Evolutionary conservation across 2,113 vertebrate species (phyloP).

Genomic region (Protobothrops mucrosquamatus): DNA sequence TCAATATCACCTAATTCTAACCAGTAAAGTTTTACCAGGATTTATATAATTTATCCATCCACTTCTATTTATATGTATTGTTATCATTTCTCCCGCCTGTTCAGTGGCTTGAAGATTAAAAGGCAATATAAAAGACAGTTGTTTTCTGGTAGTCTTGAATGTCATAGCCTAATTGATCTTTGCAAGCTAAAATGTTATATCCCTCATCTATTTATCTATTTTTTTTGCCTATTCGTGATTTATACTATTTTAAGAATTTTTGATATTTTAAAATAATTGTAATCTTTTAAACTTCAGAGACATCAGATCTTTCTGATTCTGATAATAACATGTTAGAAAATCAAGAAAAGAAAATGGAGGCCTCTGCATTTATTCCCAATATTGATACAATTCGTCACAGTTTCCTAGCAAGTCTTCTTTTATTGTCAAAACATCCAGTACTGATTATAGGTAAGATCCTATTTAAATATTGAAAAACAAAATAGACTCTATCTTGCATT

Average conservation of each 20-base stretch:
- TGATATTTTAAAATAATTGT: not conserved
- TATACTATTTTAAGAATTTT: not conserved
- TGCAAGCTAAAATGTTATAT: not conserved
- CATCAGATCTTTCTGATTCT: constrained; percentile 3
- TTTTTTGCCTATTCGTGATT: not conserved
- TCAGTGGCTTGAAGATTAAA: not conserved
- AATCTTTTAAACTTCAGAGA: constrained; percentile 31
- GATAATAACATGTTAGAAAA: constrained; percentile 2
- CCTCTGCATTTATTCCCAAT: constrained; percentile 44
- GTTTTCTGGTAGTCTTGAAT: not conserved
- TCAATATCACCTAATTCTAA: not conserved
- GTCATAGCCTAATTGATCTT: not conserved
- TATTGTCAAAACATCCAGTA: constrained; percentile 62
- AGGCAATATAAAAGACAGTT: not conserved
- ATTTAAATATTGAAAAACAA: not conserved
- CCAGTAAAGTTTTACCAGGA: not conserved
- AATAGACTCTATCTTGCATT: not conserved
- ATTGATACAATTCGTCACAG: constrained; percentile 61
- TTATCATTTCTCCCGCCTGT: not conserved
- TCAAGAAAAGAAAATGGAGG: constrained; percentile 5
- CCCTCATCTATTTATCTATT: not conserved
- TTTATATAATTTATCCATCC: not conserved
- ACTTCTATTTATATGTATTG: not conserved
- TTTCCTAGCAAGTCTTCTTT: constrained; percentile 67
- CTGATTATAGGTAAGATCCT: constrained; percentile 65